Conservation (phyloP, 1,140 invertebrate genomes). For the Drosophila trapezifrons region DNA sequence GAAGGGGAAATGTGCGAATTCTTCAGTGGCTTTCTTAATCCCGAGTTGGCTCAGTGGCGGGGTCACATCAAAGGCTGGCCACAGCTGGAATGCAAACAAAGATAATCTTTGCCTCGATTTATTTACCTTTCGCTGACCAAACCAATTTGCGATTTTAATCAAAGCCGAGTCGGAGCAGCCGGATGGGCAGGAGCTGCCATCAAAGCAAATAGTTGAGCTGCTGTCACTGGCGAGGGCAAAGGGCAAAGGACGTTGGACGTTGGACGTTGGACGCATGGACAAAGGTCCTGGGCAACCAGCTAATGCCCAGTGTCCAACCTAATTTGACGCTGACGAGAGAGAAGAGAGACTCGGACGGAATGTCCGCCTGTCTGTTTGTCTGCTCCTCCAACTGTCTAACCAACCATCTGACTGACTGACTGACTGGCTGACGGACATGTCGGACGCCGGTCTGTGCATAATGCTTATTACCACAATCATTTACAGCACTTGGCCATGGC, state of each 20-base stretch:
- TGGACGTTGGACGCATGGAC: neutral
- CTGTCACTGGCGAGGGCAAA: slow-evolving; percentile 40
- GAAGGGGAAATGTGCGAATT: slow-evolving; percentile 21
- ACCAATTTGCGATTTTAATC: slow-evolving; percentile 70
- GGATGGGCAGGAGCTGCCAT: slow-evolving; percentile 32
- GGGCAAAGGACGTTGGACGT: slow-evolving; percentile 23
- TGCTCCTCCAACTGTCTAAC: slow-evolving; percentile 6
- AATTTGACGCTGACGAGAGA: slow-evolving; percentile 72
- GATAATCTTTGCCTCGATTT: slow-evolving; percentile 49
- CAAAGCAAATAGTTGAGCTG: slow-evolving; percentile 63
- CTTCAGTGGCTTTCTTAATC: slow-evolving; percentile 57
- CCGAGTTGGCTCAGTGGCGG: slow-evolving; percentile 13
- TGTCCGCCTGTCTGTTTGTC: slow-evolving; percentile 30
- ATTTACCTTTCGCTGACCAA: slow-evolving; percentile 57
- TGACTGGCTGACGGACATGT: slow-evolving; percentile 43
- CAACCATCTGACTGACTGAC: slow-evolving; percentile 4
- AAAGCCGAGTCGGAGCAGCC: slow-evolving; percentile 28
- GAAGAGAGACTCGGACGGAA: slow-evolving; percentile 12
- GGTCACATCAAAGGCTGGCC: slow-evolving; percentile 57
- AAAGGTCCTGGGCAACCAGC: slow-evolving; percentile 13
- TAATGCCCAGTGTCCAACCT: slow-evolving; percentile 65
- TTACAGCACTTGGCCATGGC: slow-evolving; percentile 39
- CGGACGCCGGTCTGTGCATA: slow-evolving; percentile 63
- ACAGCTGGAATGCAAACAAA: slow-evolving; percentile 48
- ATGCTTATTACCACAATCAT: slow-evolving; percentile 75